A percentile compares a stretch with the other conserved stretches of the same genome.
phyloP scores from a whole-genome alignment of 2,113 vertebrate genomes.

The Python bivittatus region DNA sequence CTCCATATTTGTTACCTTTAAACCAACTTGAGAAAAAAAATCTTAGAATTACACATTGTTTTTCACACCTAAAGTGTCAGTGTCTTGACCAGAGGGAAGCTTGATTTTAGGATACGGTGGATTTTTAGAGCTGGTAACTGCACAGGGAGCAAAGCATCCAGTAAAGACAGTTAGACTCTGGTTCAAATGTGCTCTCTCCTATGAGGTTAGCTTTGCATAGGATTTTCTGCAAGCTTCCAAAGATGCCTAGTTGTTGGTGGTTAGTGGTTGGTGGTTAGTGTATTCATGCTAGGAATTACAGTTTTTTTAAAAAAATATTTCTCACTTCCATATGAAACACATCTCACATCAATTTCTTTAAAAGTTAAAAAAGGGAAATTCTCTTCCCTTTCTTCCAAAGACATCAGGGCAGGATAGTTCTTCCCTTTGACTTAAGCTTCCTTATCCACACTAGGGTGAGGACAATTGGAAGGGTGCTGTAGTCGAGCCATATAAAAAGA shows the following conservation, averaged over 20 bases:
- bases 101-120: slow-evolving; percentile 72
- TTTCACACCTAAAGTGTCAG: slow-evolving; percentile 76
- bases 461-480: neutral
- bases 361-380: too few species aligned
- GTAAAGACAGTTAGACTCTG: neutral
- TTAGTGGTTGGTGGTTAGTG: too few species aligned
- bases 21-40: slow-evolving; percentile 64
- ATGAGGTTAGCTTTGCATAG: neutral
- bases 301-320: neutral
- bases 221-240: neutral
- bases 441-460: neutral
- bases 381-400: neutral
- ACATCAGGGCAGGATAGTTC: neutral
- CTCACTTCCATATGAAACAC: neutral
- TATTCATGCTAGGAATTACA: neutral
- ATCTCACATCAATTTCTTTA: neutral
- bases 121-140: neutral
- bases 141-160: neutral
- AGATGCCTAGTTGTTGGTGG: neutral
- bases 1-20: slow-evolving; percentile 74
- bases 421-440: neutral
- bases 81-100: slow-evolving; percentile 67
- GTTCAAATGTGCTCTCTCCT: neutral
- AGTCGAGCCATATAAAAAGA: neutral
- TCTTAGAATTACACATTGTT: slow-evolving; percentile 76